Evolutionary conservation across 2,797 vertebrate species (phyloP).

Genomic region (Anguilla anguilla): DNA sequence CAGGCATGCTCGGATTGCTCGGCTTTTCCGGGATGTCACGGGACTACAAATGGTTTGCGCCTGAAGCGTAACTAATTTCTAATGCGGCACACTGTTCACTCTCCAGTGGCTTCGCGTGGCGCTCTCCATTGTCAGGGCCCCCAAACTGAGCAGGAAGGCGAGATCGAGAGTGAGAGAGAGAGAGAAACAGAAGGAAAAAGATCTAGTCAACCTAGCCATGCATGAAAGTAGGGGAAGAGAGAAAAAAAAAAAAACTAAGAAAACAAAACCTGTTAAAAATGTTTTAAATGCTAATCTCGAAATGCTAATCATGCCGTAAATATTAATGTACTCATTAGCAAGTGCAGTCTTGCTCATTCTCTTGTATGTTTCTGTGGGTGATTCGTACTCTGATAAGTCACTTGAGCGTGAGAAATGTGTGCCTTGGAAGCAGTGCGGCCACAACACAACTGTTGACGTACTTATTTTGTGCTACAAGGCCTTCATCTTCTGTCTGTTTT

Average conservation of each 20-base stretch:
- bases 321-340: slow-evolving; percentile 51
- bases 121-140: slow-evolving; percentile 50
- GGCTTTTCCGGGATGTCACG: slow-evolving; percentile 31
- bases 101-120: slow-evolving; percentile 13
- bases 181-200: slow-evolving; percentile 36
- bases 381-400: neutral
- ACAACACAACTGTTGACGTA: neutral
- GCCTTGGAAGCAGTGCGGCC: neutral
- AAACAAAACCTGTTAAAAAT: neutral
- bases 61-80: slow-evolving; percentile 36
- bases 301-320: slow-evolving; percentile 50
- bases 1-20: slow-evolving; percentile 32
- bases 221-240: slow-evolving; percentile 34
- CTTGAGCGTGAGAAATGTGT: neutral
- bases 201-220: slow-evolving; percentile 43
- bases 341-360: slow-evolving; percentile 38
- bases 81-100: slow-evolving; percentile 4
- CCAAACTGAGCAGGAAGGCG: neutral
- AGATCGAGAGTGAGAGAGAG: neutral
- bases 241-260: neutral
- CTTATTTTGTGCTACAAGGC: neutral
- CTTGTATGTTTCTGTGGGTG: neutral
- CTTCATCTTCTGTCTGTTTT: neutral
- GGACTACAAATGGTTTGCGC: slow-evolving; percentile 26
- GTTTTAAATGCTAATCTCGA: slow-evolving; percentile 51